These are phyloP conservation scores for Holothuria glaberrima DNA, from an alignment of 35 echinoderm and acorn worm species.

Conservation along the genomic window DNA sequence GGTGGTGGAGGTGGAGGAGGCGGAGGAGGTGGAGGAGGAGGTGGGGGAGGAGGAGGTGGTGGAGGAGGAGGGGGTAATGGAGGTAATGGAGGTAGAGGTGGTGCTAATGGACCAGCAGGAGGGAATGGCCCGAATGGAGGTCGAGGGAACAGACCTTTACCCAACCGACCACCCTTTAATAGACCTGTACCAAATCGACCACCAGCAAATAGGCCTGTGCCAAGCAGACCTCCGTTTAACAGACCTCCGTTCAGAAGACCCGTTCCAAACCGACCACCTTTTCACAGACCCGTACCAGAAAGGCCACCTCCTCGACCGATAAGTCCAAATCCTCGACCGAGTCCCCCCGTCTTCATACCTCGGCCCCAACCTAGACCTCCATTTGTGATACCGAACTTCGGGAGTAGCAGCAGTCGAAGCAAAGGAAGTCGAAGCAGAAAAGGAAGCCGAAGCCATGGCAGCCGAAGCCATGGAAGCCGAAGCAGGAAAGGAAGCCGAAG, in stretches of 20 bases:
- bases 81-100: background rate
- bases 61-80: background rate
- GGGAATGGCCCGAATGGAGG: background rate
- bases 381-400: background rate
- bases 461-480: background rate
- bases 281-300: background rate
- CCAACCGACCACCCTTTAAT: background rate
- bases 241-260: background rate
- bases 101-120: background rate
- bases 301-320: background rate
- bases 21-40: background rate
- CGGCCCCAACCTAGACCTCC: background rate
- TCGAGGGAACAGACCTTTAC: background rate
- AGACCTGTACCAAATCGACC: background rate
- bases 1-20: conserved; percentile 1
- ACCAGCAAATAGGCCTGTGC: background rate
- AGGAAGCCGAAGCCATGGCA: background rate
- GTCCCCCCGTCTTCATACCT: background rate
- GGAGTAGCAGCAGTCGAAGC: background rate
- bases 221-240: conserved; percentile 10
- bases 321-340: background rate
- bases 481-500: background rate
- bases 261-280: background rate
- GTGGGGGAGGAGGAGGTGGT: background rate
- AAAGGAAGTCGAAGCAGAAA: background rate